These are phyloP conservation scores for Misgurnus anguillicaudatus DNA, from an alignment of 2,113 vertebrate species.

Conservation along the genomic window DNA sequence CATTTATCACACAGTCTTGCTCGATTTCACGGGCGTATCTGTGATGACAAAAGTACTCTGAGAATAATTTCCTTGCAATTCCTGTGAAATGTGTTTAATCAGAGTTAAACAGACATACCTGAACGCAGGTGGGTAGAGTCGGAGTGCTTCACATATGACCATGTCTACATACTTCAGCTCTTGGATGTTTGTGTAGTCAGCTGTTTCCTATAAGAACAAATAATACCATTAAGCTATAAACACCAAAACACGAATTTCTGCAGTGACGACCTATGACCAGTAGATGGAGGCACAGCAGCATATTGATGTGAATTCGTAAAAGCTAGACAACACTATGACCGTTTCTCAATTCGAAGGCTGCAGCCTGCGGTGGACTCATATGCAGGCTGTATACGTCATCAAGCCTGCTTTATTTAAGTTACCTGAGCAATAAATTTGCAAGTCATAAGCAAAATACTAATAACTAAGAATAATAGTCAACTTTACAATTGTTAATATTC, in stretches of 20 bases:
- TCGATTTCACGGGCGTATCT: conserved; percentile 85
- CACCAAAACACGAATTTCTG: not conserved
- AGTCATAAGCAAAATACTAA: no score
- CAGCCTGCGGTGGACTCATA: no score
- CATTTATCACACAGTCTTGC: conserved; percentile 80
- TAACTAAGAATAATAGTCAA: no score
- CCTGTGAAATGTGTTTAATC: no score
- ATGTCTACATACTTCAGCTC: conserved; percentile 92
- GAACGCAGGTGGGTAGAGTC: conserved; percentile 92
- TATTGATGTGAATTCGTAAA: no score
- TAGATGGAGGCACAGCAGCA: conserved; percentile 42
- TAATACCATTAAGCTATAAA: conserved; percentile 39
- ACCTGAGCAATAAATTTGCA: no score
- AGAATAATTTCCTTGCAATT: no score
- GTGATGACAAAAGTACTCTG: conserved; percentile 7
- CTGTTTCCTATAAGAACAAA: conserved; percentile 72
- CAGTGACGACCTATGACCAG: conserved; percentile 14
- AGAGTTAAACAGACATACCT: conserved; percentile 70
- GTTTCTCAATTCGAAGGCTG: no score
- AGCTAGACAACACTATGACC: no score
- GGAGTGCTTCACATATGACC: conserved; percentile 87
- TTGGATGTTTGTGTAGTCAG: conserved; percentile 81
- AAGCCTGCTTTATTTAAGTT: no score
- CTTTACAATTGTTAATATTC: no score
- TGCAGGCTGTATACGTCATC: no score